Evolutionary conservation across 2,888 invertebrate genomes (phyloP).

Genomic region (Brachynemurus nebulosus): DNA sequence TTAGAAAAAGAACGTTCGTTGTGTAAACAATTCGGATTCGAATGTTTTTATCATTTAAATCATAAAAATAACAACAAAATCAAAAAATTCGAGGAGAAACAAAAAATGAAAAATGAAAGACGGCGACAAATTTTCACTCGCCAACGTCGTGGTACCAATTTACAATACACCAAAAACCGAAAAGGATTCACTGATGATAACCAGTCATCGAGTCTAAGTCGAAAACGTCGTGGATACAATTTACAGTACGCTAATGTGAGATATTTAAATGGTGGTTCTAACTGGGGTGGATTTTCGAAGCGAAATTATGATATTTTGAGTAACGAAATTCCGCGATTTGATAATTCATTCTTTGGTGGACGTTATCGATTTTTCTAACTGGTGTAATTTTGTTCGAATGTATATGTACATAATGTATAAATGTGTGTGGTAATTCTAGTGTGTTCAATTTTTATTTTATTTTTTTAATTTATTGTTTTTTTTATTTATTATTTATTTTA

Average conservation of each 20-base stretch:
- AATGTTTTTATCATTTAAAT: neutral
- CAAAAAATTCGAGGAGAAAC: neutral
- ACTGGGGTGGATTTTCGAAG: neutral
- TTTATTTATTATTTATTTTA: too few species aligned
- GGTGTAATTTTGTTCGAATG: too few species aligned
- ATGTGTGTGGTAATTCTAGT: too few species aligned
- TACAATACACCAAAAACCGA: too few species aligned
- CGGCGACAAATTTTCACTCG: too few species aligned
- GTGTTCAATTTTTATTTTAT: too few species aligned
- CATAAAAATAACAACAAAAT: neutral
- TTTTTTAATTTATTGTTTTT: too few species aligned
- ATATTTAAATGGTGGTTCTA: neutral
- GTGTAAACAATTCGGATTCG: neutral
- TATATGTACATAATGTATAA: too few species aligned
- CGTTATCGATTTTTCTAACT: too few species aligned
- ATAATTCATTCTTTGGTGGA: too few species aligned
- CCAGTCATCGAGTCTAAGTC: neutral
- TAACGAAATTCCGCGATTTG: constrained; percentile 5
- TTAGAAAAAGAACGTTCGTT: neutral
- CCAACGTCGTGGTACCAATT: too few species aligned
- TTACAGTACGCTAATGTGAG: constrained; percentile 7
- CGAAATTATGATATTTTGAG: neutral
- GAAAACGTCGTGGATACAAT: constrained; percentile 8
- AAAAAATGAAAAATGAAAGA: too few species aligned
- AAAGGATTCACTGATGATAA: neutral